Conservation (phyloP, 2,113 vertebrate genomes). For the Lichenostomus cassidix region DNA sequence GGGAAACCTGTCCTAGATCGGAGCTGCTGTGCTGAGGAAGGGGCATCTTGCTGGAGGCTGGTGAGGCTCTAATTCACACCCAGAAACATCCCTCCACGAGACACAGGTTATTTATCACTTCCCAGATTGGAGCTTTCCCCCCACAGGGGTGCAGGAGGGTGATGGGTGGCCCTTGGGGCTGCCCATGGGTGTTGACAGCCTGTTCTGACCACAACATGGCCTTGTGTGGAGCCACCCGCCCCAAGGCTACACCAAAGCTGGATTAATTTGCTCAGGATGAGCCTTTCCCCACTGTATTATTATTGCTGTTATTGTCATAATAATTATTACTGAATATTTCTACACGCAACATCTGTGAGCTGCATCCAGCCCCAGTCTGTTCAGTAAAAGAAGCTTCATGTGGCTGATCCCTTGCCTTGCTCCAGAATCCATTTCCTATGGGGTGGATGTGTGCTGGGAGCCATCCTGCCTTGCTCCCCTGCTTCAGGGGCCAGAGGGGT, state of each 20-base stretch:
- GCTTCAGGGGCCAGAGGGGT: neutral
- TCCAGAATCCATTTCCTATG: neutral
- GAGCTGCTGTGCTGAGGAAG: neutral
- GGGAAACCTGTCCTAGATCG: neutral
- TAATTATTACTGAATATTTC: neutral
- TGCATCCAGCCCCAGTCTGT: neutral
- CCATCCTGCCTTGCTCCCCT: neutral
- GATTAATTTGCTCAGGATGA: neutral
- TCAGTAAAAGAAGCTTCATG: neutral
- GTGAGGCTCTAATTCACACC: neutral
- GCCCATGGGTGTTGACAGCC: too few species aligned
- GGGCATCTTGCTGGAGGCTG: neutral
- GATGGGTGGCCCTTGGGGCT: neutral
- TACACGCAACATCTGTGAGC: neutral
- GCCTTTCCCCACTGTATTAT: neutral
- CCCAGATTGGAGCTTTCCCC: neutral
- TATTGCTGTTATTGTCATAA: neutral
- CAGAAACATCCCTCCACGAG: neutral
- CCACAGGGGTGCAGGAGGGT: neutral
- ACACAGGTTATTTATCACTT: neutral
- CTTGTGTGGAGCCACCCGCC: neutral
- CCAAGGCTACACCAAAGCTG: neutral
- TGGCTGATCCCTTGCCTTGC: neutral
- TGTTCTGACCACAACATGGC: fast-evolving
- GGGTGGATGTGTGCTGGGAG: neutral